phyloP scores from a whole-genome alignment of 2,113 vertebrate species.

The Carlito syrichta region DNA sequence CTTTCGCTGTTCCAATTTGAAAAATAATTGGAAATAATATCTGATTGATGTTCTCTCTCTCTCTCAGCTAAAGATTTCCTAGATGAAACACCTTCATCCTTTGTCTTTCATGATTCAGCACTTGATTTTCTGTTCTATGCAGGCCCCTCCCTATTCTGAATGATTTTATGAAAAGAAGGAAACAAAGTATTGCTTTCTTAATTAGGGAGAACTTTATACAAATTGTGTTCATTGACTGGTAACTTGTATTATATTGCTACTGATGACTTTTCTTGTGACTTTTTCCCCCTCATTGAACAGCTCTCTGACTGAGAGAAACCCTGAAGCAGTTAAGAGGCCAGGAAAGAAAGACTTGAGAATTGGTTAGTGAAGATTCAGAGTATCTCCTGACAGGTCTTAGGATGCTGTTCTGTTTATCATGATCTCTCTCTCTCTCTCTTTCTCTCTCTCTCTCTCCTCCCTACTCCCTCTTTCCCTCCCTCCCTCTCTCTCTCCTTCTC shows the following conservation, averaged over 20 bases:
- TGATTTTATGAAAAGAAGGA: constrained; percentile 51
- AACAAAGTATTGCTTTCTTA: background rate
- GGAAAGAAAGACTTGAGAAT: background rate
- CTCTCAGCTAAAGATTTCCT: constrained; percentile 80
- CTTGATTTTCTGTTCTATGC: constrained; percentile 64
- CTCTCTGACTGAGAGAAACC: background rate
- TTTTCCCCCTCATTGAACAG: constrained; percentile 36
- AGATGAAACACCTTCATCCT: constrained; percentile 80
- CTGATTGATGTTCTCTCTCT: constrained; percentile 77
- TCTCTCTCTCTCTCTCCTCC: background rate
- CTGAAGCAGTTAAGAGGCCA: background rate
- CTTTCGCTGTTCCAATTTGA: constrained; percentile 86
- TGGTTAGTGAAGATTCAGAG: background rate
- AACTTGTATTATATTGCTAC: background rate
- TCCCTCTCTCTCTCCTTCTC: too few species aligned
- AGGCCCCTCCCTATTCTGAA: constrained; percentile 41
- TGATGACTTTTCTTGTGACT: background rate
- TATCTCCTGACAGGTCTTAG: background rate
- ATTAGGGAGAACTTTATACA: constrained; percentile 7
- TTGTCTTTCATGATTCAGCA: constrained; percentile 77
- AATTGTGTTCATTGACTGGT: background rate
- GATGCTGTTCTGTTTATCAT: background rate
- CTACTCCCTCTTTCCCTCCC: too few species aligned
- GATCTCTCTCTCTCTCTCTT: background rate
- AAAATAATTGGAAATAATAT: constrained; percentile 93